phyloP scores from a whole-genome alignment of 2,113 vertebrate species.

The Drymodes brunneopygia region DNA sequence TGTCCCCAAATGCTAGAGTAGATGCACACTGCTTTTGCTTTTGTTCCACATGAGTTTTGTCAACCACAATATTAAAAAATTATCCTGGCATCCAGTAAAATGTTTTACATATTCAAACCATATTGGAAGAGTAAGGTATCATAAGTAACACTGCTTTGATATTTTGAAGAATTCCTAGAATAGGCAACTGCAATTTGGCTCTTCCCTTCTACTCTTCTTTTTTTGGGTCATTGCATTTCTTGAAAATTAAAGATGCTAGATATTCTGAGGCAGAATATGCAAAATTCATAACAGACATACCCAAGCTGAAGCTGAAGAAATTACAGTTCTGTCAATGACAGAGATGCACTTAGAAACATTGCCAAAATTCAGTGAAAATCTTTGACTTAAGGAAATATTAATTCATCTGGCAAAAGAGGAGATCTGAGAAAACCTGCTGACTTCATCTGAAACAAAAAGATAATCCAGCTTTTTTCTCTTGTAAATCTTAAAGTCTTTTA shows the following conservation, averaged over 20 bases:
- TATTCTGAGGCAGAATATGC: not conserved
- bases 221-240: not conserved
- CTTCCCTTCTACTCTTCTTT: not conserved
- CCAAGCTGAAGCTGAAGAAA: not conserved
- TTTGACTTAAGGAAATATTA: not conserved
- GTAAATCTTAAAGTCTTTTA: not conserved
- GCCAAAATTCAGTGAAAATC: not conserved
- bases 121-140: not conserved
- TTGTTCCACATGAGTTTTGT: not conserved
- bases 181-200: not conserved
- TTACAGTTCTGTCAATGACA: not conserved
- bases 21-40: not conserved
- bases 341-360: not conserved
- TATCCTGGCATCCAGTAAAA: not conserved
- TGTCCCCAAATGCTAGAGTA: not conserved
- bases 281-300: not conserved
- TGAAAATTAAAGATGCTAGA: not conserved
- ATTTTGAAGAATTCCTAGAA: not conserved
- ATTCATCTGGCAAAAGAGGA: not conserved
- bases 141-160: not conserved
- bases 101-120: not conserved
- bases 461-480: not conserved
- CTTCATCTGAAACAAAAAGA: not conserved
- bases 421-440: not conserved
- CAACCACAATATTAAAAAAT: not conserved